A percentile compares a stretch with the other conserved stretches of the same genome.
Conservation (phyloP, 2,888 invertebrate genomes). For the Aporophyla nigra region DNA sequence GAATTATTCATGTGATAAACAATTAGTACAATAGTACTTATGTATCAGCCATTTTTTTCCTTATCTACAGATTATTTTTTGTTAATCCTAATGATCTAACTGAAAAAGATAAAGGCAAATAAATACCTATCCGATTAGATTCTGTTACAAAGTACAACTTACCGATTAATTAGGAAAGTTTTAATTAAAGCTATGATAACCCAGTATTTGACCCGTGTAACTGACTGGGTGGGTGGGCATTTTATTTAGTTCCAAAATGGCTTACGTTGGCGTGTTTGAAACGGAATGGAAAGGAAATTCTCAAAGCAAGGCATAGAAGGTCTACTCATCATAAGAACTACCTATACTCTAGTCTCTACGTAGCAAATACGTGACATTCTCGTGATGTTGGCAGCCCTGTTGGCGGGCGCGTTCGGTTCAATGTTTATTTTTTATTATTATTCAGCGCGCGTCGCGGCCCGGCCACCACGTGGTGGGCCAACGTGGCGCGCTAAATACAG, state of each 20-base stretch:
- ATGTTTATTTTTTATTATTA: slow-evolving; percentile 72
- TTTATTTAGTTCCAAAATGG: background rate
- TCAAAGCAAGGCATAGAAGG: background rate
- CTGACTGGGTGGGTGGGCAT: background rate
- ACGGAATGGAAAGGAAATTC: slow-evolving; percentile 25
- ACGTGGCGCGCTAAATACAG: slow-evolving; percentile 68
- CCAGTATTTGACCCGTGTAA: slow-evolving; percentile 4
- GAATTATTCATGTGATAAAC: slow-evolving; percentile 28
- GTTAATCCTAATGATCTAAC: slow-evolving; percentile 6
- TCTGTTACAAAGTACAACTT: slow-evolving; percentile 10
- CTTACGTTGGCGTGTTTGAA: background rate
- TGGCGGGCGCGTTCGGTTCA: slow-evolving; percentile 64
- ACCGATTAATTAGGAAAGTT: background rate
- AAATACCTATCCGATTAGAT: background rate
- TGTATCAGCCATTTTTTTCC: slow-evolving; percentile 1
- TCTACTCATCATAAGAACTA: slow-evolving; percentile 9
- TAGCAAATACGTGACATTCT: slow-evolving; percentile 57
- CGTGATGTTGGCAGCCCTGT: slow-evolving; percentile 64
- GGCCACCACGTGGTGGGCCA: slow-evolving; percentile 68
- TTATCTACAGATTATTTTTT: slow-evolving; percentile 12
- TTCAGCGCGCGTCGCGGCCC: slow-evolving; percentile 65
- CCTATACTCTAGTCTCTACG: slow-evolving; percentile 1
- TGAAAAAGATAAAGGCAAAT: slow-evolving; percentile 21
- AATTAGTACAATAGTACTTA: slow-evolving; percentile 18
- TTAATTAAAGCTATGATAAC: slow-evolving; percentile 14